Evolutionary conservation across 1,140 invertebrate genomes (phyloP).

Genomic region (Cotesia glomerata): DNA sequence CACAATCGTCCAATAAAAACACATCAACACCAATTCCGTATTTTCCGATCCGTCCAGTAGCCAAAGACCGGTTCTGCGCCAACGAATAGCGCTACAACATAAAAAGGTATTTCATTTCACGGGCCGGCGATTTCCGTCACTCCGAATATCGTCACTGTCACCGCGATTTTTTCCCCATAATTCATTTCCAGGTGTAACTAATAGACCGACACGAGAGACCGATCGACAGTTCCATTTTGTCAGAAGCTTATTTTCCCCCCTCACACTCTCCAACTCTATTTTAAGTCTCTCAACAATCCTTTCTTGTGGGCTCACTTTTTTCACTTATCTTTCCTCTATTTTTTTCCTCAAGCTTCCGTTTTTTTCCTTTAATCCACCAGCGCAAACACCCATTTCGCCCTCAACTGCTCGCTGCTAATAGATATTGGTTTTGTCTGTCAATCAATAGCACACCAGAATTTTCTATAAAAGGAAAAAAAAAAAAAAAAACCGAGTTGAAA

Average conservation of each 20-base stretch:
- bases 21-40: neutral
- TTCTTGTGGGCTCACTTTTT: too few relatives aligned
- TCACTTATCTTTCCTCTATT: neutral
- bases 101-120: conserved; percentile 54
- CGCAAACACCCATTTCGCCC: conserved; percentile 36
- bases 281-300: conserved; percentile 2
- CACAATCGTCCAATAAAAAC: too few relatives aligned
- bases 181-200: conserved; percentile 51
- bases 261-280: neutral
- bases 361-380: neutral
- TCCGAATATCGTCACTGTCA: conserved; percentile 44
- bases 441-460: neutral
- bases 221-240: conserved; percentile 20
- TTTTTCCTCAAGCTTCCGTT: conserved; percentile 10
- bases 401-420: conserved; percentile 38
- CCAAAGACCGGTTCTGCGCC: neutral
- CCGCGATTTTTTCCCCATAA: conserved; percentile 48
- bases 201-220: conserved; percentile 40
- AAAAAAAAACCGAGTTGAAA: too few relatives aligned
- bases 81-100: neutral
- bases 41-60: neutral
- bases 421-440: conserved; percentile 42
- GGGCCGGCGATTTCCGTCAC: conserved; percentile 57
- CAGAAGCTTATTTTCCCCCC: neutral
- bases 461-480: neutral